Percentiles rank a stretch among this genome's conserved stretches.
These are phyloP conservation scores for Pheosia tremula DNA, from an alignment of 2,888 invertebrate species.

Conservation along the genomic window DNA sequence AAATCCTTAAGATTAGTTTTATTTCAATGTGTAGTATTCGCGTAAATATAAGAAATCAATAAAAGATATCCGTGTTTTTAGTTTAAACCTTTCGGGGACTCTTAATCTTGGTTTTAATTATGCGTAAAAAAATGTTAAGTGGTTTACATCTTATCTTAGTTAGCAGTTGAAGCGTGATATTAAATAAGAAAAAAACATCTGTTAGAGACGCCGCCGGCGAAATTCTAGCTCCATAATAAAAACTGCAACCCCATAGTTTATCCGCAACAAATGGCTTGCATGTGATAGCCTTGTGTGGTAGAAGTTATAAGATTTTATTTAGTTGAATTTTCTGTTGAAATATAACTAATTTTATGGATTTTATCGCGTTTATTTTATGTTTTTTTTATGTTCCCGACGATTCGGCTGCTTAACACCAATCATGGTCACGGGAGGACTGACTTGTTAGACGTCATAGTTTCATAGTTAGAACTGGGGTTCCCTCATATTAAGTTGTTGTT, in stretches of 20 bases:
- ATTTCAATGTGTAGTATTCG: no score
- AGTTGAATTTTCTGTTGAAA: background rate
- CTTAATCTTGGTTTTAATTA: conserved; percentile 22
- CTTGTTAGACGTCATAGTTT: no score
- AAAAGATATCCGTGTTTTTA: background rate
- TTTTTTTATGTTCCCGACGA: no score
- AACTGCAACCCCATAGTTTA: conserved; percentile 68
- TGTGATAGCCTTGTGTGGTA: conserved; percentile 57
- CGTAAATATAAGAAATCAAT: no score
- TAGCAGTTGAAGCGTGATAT: conserved; percentile 26
- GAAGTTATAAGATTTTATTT: conserved; percentile 23
- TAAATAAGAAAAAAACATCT: conserved; percentile 46
- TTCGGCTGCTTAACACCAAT: no score
- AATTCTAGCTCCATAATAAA: conserved; percentile 59
- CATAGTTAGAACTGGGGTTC: no score
- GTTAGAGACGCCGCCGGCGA: conserved; percentile 44
- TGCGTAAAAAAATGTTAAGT: conserved; percentile 19
- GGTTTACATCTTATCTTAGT: conserved; percentile 12
- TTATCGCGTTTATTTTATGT: no score
- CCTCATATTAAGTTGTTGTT: no score
- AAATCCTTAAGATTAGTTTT: no score
- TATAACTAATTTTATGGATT: no score
- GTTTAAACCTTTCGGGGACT: background rate
- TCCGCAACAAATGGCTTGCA: conserved; percentile 68
- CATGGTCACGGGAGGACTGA: no score